Evolutionary conservation across 2,888 invertebrate species (phyloP), one percentile per base, ranked within the genome.

Genomic region (Eugnorisma glareosa): DNA sequence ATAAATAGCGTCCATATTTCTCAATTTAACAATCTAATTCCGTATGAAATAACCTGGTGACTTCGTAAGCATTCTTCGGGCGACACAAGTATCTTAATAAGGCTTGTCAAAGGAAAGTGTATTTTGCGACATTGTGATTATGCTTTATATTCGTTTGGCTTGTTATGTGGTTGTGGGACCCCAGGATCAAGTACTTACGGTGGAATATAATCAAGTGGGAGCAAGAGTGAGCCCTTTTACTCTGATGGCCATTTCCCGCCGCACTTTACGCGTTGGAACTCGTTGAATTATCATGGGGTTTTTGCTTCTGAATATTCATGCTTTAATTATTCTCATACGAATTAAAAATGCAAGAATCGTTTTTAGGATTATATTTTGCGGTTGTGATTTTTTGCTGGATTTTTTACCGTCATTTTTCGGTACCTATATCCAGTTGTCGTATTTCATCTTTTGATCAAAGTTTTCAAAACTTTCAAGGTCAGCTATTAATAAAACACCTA

Each of bases 201-300:
- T 86, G 86, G 87, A 87, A 90, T 89, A 91, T 92, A 93, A 93
- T 93, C 92, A 92, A 93, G 93, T 89, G 89, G 88, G 85, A 88
- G 86, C 87, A 88, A 87, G 69, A 87, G 88, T 84, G 84, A 88
- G 88, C 88, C 86, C 87, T 91, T 91, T 89, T 82, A 89, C 88
- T 84, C 76, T 88, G 89, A 90, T 89, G 83, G 91, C 90, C 89
- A 89, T 90, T 92, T 91, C 77, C 84, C 84, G 85, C 79, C 84
- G 79, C 87, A 84, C 83, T 81, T 86, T 86, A 86, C 70, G 74
- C 69, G 76, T 81, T 77, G 70, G 67, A 69, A 75, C 79, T 83
- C 79, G 79, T 87, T 82, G 69, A 89, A 86, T 88, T 88, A 81
- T 81, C 76, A 77, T 75, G 84, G 86, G 78, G 73, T 75, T 83